Percentiles rank a stretch among this genome's conserved stretches.
These are phyloP conservation scores for Calameuta filiformis DNA, from an alignment of 2,888 invertebrate genomes.

Conservation along the genomic window DNA sequence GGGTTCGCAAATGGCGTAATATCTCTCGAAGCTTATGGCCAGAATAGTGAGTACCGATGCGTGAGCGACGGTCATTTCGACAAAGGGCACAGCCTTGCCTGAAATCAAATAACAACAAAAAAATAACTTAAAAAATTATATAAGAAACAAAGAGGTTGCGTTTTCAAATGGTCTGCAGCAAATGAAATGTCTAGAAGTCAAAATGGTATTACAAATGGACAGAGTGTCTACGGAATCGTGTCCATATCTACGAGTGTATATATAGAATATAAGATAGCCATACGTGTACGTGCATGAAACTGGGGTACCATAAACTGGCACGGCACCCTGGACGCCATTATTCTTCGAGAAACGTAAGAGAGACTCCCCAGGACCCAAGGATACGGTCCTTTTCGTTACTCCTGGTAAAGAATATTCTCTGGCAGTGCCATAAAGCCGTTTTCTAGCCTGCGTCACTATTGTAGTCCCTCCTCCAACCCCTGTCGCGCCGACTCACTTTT, in stretches of 20 bases:
- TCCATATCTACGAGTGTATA: not conserved
- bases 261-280: not conserved
- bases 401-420: slow-evolving; percentile 13
- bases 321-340: slow-evolving; percentile 29
- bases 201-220: not conserved
- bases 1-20: slow-evolving; percentile 93
- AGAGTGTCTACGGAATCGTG: not conserved
- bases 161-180: not conserved
- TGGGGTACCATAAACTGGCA: slow-evolving; percentile 28
- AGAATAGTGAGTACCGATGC: slow-evolving; percentile 92
- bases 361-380: not conserved
- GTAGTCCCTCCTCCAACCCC: not conserved
- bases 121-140: not conserved
- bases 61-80: slow-evolving; percentile 91
- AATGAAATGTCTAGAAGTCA: not conserved
- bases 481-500: not conserved
- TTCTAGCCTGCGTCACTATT: slow-evolving; percentile 2
- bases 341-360: slow-evolving; percentile 18
- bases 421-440: slow-evolving; percentile 13
- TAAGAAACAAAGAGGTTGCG: not conserved
- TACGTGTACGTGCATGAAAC: not conserved
- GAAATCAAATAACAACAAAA: slow-evolving; percentile 55
- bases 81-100: slow-evolving; percentile 94
- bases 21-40: slow-evolving; percentile 92
- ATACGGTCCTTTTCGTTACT: not conserved